phyloP scores from a whole-genome alignment of 1,140 invertebrate species.

The Drosophila saltans region DNA sequence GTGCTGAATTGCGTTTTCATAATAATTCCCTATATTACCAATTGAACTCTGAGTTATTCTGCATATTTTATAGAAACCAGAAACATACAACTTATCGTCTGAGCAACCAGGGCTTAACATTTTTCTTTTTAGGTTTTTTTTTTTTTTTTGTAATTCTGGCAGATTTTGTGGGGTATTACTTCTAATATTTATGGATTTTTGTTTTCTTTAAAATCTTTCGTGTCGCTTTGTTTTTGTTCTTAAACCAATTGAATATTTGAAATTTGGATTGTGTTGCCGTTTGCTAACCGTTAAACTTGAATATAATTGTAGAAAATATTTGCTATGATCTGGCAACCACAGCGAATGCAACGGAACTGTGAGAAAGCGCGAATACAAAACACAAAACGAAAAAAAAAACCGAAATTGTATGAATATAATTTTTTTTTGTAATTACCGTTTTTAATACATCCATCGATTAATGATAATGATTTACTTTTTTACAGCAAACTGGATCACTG shows the following conservation, averaged over 20 bases:
- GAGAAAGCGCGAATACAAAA: background rate
- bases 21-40: slow-evolving; percentile 32
- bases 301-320: background rate
- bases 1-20: slow-evolving; percentile 14
- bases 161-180: background rate
- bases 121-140: background rate
- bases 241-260: too few relatives aligned
- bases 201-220: too few relatives aligned
- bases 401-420: background rate
- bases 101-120: background rate
- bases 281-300: too few relatives aligned
- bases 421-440: too few relatives aligned
- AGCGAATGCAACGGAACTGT: background rate
- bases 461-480: background rate
- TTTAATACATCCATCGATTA: background rate
- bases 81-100: too few relatives aligned
- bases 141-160: background rate
- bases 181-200: too few relatives aligned
- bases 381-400: background rate
- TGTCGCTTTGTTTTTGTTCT: too few relatives aligned
- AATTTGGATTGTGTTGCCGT: too few relatives aligned
- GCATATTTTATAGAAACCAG: too few relatives aligned
- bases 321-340: background rate
- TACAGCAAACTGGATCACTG: background rate
- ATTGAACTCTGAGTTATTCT: slow-evolving; percentile 19